These are phyloP conservation scores for Pseudococcus longispinus DNA, from an alignment of 2,888 invertebrate species.

Conservation along the genomic window DNA sequence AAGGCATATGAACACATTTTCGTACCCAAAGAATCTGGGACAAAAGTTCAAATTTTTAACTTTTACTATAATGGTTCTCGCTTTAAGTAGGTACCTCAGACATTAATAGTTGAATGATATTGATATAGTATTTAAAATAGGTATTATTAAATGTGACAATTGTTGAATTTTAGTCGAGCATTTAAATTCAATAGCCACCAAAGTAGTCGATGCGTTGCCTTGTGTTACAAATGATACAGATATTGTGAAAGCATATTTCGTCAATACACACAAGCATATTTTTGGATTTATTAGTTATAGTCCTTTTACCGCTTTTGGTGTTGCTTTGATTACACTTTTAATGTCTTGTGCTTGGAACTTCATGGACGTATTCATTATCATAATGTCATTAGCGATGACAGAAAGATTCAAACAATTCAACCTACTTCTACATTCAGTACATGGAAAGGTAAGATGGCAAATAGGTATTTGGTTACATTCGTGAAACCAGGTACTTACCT, in stretches of 20 bases:
- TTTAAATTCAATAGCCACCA: constrained; percentile 68
- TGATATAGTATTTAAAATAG: no score
- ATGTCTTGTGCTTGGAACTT: constrained; percentile 61
- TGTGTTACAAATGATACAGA: constrained; percentile 63
- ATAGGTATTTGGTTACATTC: background rate
- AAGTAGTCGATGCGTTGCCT: constrained; percentile 65
- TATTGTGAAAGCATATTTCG: constrained; percentile 62
- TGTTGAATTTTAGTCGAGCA: constrained; percentile 68
- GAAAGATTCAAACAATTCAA: constrained; percentile 62
- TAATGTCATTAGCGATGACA: constrained; percentile 60
- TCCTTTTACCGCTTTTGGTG: constrained; percentile 57
- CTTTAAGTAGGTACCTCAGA: constrained; percentile 61
- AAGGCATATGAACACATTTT: constrained; percentile 62
- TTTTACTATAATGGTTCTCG: constrained; percentile 61
- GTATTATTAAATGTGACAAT: background rate
- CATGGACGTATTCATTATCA: constrained; percentile 61
- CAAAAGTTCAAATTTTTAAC: constrained; percentile 61
- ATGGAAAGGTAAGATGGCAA: constrained; percentile 65
- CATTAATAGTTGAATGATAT: background rate
- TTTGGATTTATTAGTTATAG: constrained; percentile 59
- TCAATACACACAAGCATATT: constrained; percentile 60
- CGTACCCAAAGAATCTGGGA: constrained; percentile 61
- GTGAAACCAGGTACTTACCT: background rate
- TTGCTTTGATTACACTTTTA: constrained; percentile 59
- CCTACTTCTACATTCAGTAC: constrained; percentile 64